phyloP scores from a whole-genome alignment of 2,113 vertebrate genomes.

The Sceloporus tristichus region DNA sequence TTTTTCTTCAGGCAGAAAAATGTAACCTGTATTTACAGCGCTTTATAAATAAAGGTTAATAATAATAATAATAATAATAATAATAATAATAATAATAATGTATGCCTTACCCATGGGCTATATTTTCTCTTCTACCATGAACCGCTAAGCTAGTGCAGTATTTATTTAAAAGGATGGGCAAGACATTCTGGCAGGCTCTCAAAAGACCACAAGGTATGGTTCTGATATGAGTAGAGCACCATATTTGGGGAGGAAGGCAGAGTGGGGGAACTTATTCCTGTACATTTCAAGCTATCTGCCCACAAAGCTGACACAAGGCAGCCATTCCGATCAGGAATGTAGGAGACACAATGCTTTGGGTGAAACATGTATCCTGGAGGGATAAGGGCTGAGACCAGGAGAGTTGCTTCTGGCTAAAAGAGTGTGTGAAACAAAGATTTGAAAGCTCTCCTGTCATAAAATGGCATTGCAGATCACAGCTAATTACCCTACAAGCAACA shows the following conservation, averaged over 20 bases:
- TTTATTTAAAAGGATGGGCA: not conserved
- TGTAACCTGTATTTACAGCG: not conserved
- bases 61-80: too few species aligned
- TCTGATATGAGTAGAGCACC: not conserved
- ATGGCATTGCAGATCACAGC: not conserved
- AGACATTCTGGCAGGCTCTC: not conserved
- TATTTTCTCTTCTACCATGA: not conserved
- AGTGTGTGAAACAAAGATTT: conserved; percentile 3
- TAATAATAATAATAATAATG: too few species aligned
- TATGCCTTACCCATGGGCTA: not conserved
- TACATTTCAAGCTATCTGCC: conserved; percentile 4
- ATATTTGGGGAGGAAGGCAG: not conserved
- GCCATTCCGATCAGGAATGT: not conserved
- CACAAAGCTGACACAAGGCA: conserved; percentile 13
- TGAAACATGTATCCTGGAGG: not conserved
- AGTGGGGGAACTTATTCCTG: not conserved
- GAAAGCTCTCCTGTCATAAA: not conserved
- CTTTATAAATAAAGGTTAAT: too few species aligned
- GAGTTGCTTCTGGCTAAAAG: conserved; percentile 1
- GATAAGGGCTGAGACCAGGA: not conserved
- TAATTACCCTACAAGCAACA: conserved; percentile 14
- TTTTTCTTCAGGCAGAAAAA: not conserved
- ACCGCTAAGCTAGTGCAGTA: not conserved
- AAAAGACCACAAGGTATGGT: not conserved
- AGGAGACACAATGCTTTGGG: not conserved